A percentile compares a stretch with the other conserved stretches of the same genome.
phyloP scores from a whole-genome alignment of 2,797 vertebrate species.

The Caiman crocodilus region DNA sequence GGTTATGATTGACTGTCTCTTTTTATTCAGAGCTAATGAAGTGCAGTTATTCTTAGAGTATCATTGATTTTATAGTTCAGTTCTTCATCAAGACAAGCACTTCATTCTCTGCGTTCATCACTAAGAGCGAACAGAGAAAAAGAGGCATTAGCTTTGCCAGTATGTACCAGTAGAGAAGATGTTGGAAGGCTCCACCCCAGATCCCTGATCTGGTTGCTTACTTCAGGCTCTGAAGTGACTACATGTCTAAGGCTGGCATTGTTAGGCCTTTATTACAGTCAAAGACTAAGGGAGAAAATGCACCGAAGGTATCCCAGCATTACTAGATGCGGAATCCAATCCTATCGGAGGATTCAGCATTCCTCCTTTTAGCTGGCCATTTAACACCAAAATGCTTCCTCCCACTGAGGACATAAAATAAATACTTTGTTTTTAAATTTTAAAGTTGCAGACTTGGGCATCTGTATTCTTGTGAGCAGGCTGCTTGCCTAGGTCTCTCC shows the following conservation, averaged over 20 bases:
- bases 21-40: not conserved
- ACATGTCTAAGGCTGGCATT: not conserved
- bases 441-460: not conserved
- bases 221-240: not conserved
- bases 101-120: not conserved
- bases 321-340: not conserved
- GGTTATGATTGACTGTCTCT: not conserved
- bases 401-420: not conserved
- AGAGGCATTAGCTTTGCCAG: not conserved
- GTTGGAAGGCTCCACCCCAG: not conserved
- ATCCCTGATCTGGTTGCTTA: not conserved
- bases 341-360: not conserved
- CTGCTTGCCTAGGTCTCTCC: slow-evolving; percentile 19
- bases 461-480: not conserved
- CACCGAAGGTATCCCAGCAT: not conserved
- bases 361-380: not conserved
- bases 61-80: not conserved
- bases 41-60: not conserved
- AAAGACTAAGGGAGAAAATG: not conserved
- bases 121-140: not conserved
- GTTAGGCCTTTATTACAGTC: not conserved
- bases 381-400: not conserved
- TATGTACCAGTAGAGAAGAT: not conserved
- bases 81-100: not conserved
- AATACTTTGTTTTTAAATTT: not conserved